A percentile compares a stretch with the other conserved stretches of the same genome.
Conservation (phyloP, 2,113 vertebrate genomes). For the Phalacrocorax pelagicus region DNA sequence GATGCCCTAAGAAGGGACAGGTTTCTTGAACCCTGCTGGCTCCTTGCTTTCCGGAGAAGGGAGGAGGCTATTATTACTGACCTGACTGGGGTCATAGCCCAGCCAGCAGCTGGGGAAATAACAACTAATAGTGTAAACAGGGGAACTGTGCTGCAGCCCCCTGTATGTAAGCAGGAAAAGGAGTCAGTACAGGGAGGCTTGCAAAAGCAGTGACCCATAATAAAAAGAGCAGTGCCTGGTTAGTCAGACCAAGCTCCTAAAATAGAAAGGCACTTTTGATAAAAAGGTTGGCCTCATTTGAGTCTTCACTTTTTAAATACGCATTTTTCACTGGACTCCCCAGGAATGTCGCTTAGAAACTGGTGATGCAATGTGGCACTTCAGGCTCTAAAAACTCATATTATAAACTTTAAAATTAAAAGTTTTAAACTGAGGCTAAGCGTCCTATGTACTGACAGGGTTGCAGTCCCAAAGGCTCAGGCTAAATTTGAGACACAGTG, state of each 20-base stretch:
- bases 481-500: neutral
- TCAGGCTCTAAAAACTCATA: neutral
- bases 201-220: slow-evolving; percentile 38
- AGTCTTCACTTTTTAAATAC: neutral
- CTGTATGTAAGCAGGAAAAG: neutral
- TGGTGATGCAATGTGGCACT: neutral
- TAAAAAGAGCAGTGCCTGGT: slow-evolving; percentile 33
- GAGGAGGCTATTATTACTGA: slow-evolving; percentile 28
- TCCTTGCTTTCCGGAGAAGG: neutral
- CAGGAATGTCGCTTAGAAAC: neutral
- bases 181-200: slow-evolving; percentile 24
- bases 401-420: neutral
- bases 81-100: slow-evolving; percentile 31
- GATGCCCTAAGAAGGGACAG: neutral
- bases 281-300: neutral
- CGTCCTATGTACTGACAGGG: neutral
- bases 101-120: slow-evolving; percentile 55
- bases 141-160: neutral
- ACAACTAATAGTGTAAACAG: slow-evolving; percentile 40
- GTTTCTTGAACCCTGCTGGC: slow-evolving; percentile 14
- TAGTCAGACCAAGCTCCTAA: slow-evolving; percentile 4
- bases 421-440: neutral
- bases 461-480: neutral
- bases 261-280: slow-evolving; percentile 12
- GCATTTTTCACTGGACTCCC: neutral